Base-by-base conservation (phyloP, 1,140 invertebrate species). In the Diachasma alloeum region DNA sequence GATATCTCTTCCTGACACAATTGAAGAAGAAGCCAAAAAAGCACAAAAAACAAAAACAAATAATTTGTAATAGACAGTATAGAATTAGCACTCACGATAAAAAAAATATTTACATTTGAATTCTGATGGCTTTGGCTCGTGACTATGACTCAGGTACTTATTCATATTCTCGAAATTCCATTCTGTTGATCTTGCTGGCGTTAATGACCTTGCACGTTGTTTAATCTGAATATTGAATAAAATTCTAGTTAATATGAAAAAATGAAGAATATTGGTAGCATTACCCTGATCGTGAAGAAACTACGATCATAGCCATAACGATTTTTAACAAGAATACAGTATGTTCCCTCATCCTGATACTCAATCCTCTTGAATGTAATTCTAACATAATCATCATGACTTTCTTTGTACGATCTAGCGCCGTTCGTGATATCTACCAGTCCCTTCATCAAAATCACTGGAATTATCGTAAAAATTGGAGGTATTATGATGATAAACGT, bases 311-410 rank as follows among this genome's bases (percentile, higher is more conserved):
- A 94, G 19, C 98, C 98, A 78, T 95, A 95, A 42, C 93, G 91
- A 90, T 99, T 99, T 84, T 96, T 96, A 6, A 96, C 94, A 19
- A 99, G 90, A 76, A 99, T 95, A 68, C 96, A 98, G 87, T 99
- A 99, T 6, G 96, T 97, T 9, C 97, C 98, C 75, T 96, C 94
- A 85, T 99, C 98, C 59, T 96, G 93, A 8, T 93, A 90, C 72
- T 93, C 92, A 0, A 96, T 94, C 82, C 97, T 94, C 84, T 96
- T 96, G 78, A 99, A 91, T 9, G 96, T 96, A 56, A 99, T 93
- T 81, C 95, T 93, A 36, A 95, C 93, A 74, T 95, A 96, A 86
- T 97, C 96, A 81, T 96, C 94, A 44, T 95, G 93, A 0, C 92
- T 93, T 88, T 97, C 95, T 87, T 95, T 96, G 84, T 94, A 92